Evolutionary conservation across 2,888 invertebrate genomes (phyloP).

Genomic region (Norana najaformis): DNA sequence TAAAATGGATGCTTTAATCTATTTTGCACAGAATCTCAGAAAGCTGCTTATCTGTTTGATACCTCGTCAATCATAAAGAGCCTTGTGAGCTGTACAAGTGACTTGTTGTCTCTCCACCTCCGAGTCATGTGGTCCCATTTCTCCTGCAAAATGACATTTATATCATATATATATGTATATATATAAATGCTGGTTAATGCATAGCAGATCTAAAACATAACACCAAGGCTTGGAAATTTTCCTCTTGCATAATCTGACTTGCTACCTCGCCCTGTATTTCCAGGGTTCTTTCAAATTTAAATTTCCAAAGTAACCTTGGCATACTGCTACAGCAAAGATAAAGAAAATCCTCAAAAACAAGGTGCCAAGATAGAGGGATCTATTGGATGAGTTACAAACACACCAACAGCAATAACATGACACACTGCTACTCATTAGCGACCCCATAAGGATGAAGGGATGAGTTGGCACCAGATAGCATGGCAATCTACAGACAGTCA

Average conservation of each 20-base stretch:
- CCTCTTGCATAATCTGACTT: background rate
- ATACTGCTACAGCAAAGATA: background rate
- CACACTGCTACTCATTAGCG: background rate
- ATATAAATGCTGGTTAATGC: background rate
- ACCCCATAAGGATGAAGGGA: background rate
- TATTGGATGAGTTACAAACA: background rate
- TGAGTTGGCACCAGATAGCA: no score
- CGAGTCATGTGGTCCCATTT: slow-evolving; percentile 83
- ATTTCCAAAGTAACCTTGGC: background rate
- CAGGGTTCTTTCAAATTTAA: background rate
- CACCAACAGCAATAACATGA: background rate
- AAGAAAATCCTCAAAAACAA: background rate
- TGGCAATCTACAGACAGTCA: no score
- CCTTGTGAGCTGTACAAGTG: slow-evolving; percentile 68
- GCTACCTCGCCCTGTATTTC: background rate
- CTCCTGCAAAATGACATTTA: slow-evolving; percentile 51
- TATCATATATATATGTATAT: background rate
- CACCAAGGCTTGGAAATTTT: background rate
- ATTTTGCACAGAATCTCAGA: background rate
- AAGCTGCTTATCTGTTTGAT: background rate
- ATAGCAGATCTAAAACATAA: no score
- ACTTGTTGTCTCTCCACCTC: slow-evolving; percentile 73
- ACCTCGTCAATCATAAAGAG: slow-evolving; percentile 71
- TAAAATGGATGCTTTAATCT: background rate
- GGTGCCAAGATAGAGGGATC: no score